Base-by-base conservation (phyloP, 2,888 invertebrate genomes). In the Eupithecia insigniata region DNA sequence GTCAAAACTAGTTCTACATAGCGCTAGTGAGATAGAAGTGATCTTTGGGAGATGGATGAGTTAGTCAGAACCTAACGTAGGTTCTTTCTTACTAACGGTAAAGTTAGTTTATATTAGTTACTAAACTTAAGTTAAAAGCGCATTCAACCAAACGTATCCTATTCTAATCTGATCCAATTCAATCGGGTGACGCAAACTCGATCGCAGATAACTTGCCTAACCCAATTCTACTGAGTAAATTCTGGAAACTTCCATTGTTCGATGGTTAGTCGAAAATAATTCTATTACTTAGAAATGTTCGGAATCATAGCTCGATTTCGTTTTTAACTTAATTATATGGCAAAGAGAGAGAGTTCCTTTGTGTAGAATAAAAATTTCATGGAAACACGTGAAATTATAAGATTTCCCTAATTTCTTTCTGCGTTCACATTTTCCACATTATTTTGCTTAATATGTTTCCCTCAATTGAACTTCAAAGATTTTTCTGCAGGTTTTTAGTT, bases 201-300 rank as follows among this genome's bases (percentile, higher is more conserved):
- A 64, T 64, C 64, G 36, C 64, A 36, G 39, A 64, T 64, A 64
- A 64, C 18, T 30, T 30, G 16, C 28, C 30, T 30, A 60, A 64
- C 34, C 64, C 22, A 34, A 39, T 46, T 43, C 30, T n/a, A 39
- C 26, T n/a, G 22, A 46, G 32, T 66, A 14, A 43, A 46, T 66
- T 66, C 30, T 66, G n/a, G 28, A 43, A 43, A 66, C 14, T 66
- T 34, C 43, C 43, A 18, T n/a, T 43, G 66, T 66, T 66, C n/a
- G 16, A 62, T 62, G 26, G 22, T 36, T 22, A 18, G n/a, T 22
- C 60, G 60, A 30, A 30, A 30, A 30, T 60, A 30, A 30, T 60
- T 60, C 60, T 18, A 60, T 18, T 30, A 30, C 28, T 7, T 30
- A 60, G 60, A 55, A 55, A 55, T 22, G 51, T 26, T 26, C 12